These are phyloP conservation scores for Geophilus truncorum DNA, from an alignment of 2,888 invertebrate genomes.

Conservation along the genomic window DNA sequence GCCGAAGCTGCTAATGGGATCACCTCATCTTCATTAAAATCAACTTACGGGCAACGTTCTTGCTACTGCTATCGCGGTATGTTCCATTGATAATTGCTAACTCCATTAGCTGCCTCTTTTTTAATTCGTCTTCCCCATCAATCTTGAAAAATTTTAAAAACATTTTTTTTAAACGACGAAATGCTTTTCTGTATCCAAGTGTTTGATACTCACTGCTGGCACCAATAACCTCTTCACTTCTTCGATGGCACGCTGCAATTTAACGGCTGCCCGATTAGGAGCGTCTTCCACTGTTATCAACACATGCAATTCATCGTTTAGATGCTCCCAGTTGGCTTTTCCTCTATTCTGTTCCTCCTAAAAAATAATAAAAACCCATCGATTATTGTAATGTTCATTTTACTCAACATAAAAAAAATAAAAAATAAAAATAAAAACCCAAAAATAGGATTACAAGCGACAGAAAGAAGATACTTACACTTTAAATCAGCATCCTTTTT, in stretches of 20 bases:
- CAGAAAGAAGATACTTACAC: neutral
- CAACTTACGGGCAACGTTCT: slow-evolving; percentile 47
- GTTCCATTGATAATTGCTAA: slow-evolving; percentile 99
- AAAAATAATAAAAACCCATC: neutral
- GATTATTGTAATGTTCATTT: neutral
- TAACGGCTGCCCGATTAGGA: slow-evolving; percentile 90
- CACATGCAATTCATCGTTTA: slow-evolving; percentile 97
- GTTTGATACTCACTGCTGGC: slow-evolving; percentile 65
- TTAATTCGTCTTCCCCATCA: slow-evolving; percentile 99
- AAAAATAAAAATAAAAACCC: neutral
- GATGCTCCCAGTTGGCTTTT: slow-evolving; percentile 99
- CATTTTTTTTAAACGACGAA: neutral
- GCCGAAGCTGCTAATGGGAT: slow-evolving; percentile 35
- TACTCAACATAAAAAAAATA: neutral
- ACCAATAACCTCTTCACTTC: slow-evolving; percentile 97
- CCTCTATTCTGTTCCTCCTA: slow-evolving; percentile 99
- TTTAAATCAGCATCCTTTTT: neutral
- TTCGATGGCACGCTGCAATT: slow-evolving; percentile 91
- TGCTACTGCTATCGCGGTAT: slow-evolving; percentile 91
- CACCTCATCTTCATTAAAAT: neutral
- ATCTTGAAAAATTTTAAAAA: slow-evolving; percentile 69
- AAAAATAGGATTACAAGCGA: neutral
- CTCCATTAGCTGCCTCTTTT: slow-evolving; percentile 99
- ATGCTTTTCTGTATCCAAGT: neutral
- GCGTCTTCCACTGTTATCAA: slow-evolving; percentile 98